phyloP scores from a whole-genome alignment of 2,797 vertebrate genomes.

The Coccyzus lansbergi region DNA sequence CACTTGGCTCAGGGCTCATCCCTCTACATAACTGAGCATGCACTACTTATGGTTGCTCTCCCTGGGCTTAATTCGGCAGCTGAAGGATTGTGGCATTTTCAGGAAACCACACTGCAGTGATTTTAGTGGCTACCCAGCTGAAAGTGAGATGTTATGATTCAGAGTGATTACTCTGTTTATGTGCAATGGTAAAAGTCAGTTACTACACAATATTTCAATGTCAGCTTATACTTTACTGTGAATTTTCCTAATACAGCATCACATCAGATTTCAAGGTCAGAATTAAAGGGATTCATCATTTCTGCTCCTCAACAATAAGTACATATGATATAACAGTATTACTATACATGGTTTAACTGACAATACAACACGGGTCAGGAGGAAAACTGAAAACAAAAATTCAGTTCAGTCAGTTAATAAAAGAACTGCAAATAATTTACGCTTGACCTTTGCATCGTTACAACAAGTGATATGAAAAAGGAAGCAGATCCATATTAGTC shows the following conservation, averaged over 20 bases:
- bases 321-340: background rate
- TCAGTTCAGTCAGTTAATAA: background rate
- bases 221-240: conserved; percentile 31
- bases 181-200: conserved; percentile 73
- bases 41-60: conserved; percentile 67
- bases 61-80: conserved; percentile 79
- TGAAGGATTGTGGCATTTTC: conserved; percentile 86
- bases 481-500: background rate
- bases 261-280: background rate
- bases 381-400: background rate
- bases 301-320: background rate
- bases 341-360: background rate
- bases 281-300: conserved; percentile 21
- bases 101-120: conserved; percentile 81
- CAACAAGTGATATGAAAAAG: background rate
- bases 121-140: conserved; percentile 79
- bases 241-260: conserved; percentile 13
- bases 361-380: fast-evolving
- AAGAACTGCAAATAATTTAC: background rate
- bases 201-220: conserved; percentile 62
- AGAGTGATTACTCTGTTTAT: conserved; percentile 77
- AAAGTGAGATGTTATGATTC: conserved; percentile 74
- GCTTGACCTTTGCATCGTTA: background rate
- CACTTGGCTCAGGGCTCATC: conserved; percentile 77
- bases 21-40: conserved; percentile 69